Evolutionary conservation across 2,113 vertebrate species (phyloP).

Genomic region (Nothobranchius kuhntae): DNA sequence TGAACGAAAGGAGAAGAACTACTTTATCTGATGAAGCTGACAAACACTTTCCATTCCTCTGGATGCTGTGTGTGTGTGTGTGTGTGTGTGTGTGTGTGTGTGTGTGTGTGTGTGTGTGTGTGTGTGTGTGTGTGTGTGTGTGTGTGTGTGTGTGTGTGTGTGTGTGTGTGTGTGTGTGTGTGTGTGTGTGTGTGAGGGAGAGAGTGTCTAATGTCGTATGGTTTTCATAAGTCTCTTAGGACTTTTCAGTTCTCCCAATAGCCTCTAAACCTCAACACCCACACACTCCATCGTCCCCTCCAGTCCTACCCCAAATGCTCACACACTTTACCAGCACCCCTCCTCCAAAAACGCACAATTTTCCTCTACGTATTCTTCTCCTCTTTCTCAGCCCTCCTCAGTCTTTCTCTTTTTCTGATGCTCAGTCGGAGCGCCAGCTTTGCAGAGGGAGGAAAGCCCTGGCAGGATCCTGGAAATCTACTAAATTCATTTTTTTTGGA

Average conservation of each 20-base stretch:
- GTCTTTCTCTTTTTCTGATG: constrained; percentile 54
- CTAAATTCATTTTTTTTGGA: constrained; percentile 21
- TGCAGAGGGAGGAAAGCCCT: constrained; percentile 56
- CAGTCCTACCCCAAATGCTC: constrained; percentile 47
- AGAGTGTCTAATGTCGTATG: constrained; percentile 70
- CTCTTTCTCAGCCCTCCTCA: constrained; percentile 43
- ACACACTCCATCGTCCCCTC: constrained; percentile 38
- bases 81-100: too few species aligned
- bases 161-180: background rate
- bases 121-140: background rate
- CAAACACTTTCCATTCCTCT: constrained; percentile 67
- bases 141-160: too few species aligned
- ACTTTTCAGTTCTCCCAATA: constrained; percentile 31
- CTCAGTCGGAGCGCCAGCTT: constrained; percentile 58
- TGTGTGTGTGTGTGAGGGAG: constrained; percentile 6
- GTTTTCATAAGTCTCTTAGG: constrained; percentile 72
- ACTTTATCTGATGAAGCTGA: constrained; percentile 53
- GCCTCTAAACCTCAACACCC: constrained; percentile 4
- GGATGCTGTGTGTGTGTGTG: constrained; percentile 44
- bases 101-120: background rate
- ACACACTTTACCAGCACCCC: constrained; percentile 70
- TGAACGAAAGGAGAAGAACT: constrained; percentile 10
- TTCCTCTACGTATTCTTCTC: constrained; percentile 69
- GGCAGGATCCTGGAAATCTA: constrained; percentile 35
- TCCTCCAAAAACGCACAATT: constrained; percentile 71